Evolutionary conservation across 2,797 vertebrate genomes (phyloP), one percentile per base, ranked within the genome.

Genomic region (Melanogrammus aeglefinus): DNA sequence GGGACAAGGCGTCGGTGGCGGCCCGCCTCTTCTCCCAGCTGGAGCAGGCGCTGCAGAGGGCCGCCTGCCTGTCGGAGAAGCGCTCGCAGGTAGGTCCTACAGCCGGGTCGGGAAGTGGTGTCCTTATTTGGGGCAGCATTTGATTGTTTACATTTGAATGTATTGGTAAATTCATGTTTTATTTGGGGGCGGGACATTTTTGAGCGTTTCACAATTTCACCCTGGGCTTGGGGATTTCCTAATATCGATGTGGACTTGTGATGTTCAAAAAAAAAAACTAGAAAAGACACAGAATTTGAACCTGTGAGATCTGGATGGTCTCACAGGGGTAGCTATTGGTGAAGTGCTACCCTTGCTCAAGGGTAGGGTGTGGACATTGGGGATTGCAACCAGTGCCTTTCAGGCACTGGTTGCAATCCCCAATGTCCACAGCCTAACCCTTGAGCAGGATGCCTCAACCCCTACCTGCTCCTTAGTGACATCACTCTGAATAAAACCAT

Each of bases 1-100:
- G 94, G 0, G 94, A 96, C 84, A 96, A 93, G 89, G 93, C 93
- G 0, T 94, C 96, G 36, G 84, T 85, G 0, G 79, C 96, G 75
- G 86, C 92, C 83, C 83, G 91, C 77, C 93, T 98, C 81, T 93
- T 99, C 29, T 91, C 91, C 0, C 95, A 97, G 91, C 93, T 98
- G 81, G 93, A 96, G 79, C 92, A 80, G 3, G 92, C 95, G 0
- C 88, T 98, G 79, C 94, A 96, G 82, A 91, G 91, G 0, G 96
- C 95, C 39, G 92, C 92, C 77, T 93, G 93, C 87, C 93, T 96
- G 77, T 91, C 92, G 77, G 96, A 97, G 66, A 95, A 92, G 85
- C 79, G 27, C 51, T 38, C 69, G 0, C 87, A 91, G 84, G 94
- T 92, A 51, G 1, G 81, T 33, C 31, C 3, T 6, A 44, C 73